Evolutionary conservation across 1,140 invertebrate genomes (phyloP).

Genomic region (Cyphomyrmex costatus): DNA sequence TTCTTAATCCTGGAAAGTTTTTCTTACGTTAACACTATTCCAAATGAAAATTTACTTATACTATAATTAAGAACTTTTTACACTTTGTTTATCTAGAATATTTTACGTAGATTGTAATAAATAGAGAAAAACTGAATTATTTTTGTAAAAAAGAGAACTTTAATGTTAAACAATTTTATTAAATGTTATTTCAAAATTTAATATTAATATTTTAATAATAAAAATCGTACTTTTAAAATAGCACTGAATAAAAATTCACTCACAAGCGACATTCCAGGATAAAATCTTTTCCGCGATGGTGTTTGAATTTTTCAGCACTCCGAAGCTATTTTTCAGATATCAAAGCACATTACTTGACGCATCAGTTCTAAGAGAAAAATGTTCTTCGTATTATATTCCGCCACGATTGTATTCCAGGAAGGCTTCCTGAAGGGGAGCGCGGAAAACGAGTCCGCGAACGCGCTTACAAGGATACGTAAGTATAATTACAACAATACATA

Average conservation of each 20-base stretch:
- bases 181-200: background rate
- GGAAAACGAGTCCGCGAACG: conserved; percentile 30
- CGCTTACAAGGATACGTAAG: conserved; percentile 39
- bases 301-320: no score
- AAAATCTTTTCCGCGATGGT: background rate
- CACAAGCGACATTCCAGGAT: no score
- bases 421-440: background rate
- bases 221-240: background rate
- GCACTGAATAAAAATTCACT: no score
- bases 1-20: no score
- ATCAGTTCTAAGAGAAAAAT: background rate
- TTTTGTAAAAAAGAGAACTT: background rate
- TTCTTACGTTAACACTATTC: no score
- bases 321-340: background rate
- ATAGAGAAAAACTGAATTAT: no score
- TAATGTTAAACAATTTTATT: background rate
- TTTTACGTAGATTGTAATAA: no score
- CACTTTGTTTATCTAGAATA: no score
- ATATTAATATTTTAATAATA: background rate
- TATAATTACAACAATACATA: conserved; percentile 42
- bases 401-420: conserved; percentile 4
- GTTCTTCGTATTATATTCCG: background rate
- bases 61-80: no score
- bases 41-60: no score
- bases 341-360: background rate